A percentile compares a stretch with the other conserved stretches of the same genome.
Evolutionary conservation across 2,113 vertebrate genomes (phyloP).

Genomic region (Alethe castanea): DNA sequence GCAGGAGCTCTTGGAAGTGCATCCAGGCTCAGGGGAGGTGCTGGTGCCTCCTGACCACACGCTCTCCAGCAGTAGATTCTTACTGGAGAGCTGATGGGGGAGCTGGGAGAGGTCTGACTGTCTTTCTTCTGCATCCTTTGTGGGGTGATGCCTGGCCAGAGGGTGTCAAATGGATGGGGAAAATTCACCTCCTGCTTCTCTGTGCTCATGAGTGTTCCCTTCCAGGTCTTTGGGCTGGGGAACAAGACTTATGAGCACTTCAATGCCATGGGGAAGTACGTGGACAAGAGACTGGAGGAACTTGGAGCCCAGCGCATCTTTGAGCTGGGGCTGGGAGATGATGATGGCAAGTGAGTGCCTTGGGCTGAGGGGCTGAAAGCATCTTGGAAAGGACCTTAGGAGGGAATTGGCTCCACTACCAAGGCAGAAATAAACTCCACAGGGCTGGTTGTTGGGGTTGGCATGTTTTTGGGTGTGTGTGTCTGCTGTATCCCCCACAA

Average conservation of each 20-base stretch:
- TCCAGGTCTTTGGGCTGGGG: conserved; percentile 92
- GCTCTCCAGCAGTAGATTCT: not conserved
- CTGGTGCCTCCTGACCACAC: not conserved
- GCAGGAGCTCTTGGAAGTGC: not conserved
- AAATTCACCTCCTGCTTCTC: not conserved
- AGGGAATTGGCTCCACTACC: not conserved
- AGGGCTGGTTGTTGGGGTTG: not conserved
- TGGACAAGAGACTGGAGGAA: conserved; percentile 91
- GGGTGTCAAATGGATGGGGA: not conserved
- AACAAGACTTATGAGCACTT: conserved; percentile 99
- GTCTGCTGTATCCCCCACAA: not conserved
- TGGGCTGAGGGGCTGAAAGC: not conserved
- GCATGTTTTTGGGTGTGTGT: rapidly evolving
- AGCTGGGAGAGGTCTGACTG: not conserved
- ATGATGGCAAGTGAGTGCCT: conserved; percentile 91
- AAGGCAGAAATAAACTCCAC: not conserved
- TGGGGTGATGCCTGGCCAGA: not conserved
- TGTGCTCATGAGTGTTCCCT: not conserved
- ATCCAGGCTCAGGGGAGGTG: not conserved
- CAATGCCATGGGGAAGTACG: conserved; percentile 96
- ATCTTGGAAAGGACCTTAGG: not conserved
- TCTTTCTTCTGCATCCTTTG: not conserved
- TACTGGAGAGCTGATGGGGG: not conserved
- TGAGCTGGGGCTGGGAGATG: conserved; percentile 92
- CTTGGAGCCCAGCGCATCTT: conserved; percentile 91